Conservation (phyloP, 2,113 vertebrate species). For the Boulengeromyrus knoepffleri region DNA sequence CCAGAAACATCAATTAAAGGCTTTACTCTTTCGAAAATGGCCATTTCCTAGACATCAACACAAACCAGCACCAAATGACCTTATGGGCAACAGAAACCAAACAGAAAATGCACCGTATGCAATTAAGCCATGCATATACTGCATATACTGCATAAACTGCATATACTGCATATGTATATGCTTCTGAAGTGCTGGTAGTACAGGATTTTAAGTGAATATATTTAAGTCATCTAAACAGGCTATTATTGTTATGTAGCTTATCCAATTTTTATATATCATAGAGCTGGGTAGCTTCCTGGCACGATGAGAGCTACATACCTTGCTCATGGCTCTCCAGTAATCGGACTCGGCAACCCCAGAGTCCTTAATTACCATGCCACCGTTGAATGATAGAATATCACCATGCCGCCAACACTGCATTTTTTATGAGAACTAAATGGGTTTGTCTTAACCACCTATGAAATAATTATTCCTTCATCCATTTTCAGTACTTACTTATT, state of each 20-base stretch:
- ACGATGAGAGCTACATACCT: background rate
- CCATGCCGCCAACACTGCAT: background rate
- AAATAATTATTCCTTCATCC: slow-evolving; percentile 1
- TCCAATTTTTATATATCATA: background rate
- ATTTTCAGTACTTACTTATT: background rate
- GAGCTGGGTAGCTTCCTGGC: background rate
- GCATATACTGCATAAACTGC: too few species aligned
- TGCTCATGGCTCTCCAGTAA: background rate
- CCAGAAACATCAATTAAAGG: background rate
- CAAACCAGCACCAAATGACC: background rate
- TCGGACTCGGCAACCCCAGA: background rate
- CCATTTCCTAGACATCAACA: background rate
- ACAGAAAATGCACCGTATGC: background rate
- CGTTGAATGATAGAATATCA: background rate
- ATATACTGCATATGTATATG: background rate
- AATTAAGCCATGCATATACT: background rate
- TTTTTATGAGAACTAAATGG: background rate
- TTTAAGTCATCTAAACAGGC: background rate
- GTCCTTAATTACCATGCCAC: background rate
- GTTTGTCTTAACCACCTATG: background rate
- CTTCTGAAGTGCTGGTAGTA: background rate
- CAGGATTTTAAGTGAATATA: background rate
- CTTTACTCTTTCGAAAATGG: slow-evolving; percentile 1
- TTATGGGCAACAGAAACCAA: background rate
- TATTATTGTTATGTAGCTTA: slow-evolving; percentile 5